Evolutionary conservation across 2,888 invertebrate genomes (phyloP), one percentile per base, ranked within the genome.

Genomic region (Drosophila rubida): DNA sequence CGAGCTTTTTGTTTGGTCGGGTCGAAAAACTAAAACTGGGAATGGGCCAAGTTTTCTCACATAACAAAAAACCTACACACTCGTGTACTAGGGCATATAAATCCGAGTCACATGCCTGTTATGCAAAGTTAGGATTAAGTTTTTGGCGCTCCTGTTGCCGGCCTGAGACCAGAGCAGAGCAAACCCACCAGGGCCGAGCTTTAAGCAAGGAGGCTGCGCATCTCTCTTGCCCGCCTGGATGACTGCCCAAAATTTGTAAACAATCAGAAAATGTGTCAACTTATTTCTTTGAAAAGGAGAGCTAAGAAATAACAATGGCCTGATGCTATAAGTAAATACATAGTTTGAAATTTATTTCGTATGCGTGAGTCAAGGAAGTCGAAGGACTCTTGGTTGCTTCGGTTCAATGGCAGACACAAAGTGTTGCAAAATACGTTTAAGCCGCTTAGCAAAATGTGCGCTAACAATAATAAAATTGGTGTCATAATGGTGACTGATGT

Each of bases 121-220:
- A 83, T 83, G 82, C 86, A 83, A 86, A 83, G 81, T 83, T 83
- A 80, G 84, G 79, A 83, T 83, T 86, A 83, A 83, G 86, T 83
- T 83, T 83, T 83, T 80, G 70, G 64, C 45, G 59, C 62, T 55
- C 37, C 62, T 46, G 50, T 60, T 23, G 49, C 35, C 68, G 39
- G 25, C 50, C 58, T 48, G 27, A 58, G 59, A 46, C 64, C 42
- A 58, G 54, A 50, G 46, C 32, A 57, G 8, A n/a, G 6, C 37
- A 39, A 30, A 46, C 44, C 35, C 46, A n/a, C 22, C 37, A 4
- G 16, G 46, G 23, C 30, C 13, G 37, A 4, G 13, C 50, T 44
- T 30, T 32, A 32, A 58, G 23, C 37, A 42, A 27, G 14, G 35
- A 16, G 32, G 4, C 41, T 14, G 25, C 50, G 45, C 19, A 2